Base-by-base conservation (phyloP, 2,113 vertebrate species). In the Dipodomys stephensi region DNA sequence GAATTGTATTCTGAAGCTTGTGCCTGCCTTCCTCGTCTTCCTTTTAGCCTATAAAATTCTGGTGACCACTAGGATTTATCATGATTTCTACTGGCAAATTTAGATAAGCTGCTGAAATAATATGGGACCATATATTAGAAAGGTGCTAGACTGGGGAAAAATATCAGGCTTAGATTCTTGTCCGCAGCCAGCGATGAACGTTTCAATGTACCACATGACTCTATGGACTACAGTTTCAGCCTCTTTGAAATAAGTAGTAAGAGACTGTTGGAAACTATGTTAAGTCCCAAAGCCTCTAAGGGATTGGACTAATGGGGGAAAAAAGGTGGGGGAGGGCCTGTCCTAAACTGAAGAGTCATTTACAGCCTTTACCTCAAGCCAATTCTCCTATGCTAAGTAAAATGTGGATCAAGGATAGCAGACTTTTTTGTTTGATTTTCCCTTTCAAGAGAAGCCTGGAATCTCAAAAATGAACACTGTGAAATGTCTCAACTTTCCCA, bases 1-100 rank as follows among this genome's bases (percentile, higher is more conserved):
- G 68, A 39, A 13, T 57, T 90, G 22, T 64, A 77, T 69, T 93
- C 88, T 27, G 32, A 96, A 44, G 15, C 84, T 39, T 95, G 19
- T 2, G 6, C 15, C 11, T 19, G 62, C 2, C 18, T 10, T 49
- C 28, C 1, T 73, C 27, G 15, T 6, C 73, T 15, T 23, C 84
- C 35, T 3, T 86, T 53, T 74, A 88, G 67, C 64, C 25, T 69
- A 25, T 19, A 39, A 72, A 74, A 4, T 94, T 80, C 28, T 89
- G 2, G 32, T 25, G 57, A 25, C 2, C 32, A 23, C 11, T n/a
- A 16, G 19, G 32, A 57, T 2, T 15, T 84, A 30, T 62, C 30
- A 30, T 4, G 12, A 8, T 28, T 83, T 91, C 92, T 74, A 87
- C 1, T 65, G 44, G 60, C 18, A 87, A 92, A 83, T 93, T 49